Percentiles rank a stretch among this genome's conserved stretches.
Conservation (phyloP, 2,113 vertebrate genomes). For the Muntiacus reevesi region DNA sequence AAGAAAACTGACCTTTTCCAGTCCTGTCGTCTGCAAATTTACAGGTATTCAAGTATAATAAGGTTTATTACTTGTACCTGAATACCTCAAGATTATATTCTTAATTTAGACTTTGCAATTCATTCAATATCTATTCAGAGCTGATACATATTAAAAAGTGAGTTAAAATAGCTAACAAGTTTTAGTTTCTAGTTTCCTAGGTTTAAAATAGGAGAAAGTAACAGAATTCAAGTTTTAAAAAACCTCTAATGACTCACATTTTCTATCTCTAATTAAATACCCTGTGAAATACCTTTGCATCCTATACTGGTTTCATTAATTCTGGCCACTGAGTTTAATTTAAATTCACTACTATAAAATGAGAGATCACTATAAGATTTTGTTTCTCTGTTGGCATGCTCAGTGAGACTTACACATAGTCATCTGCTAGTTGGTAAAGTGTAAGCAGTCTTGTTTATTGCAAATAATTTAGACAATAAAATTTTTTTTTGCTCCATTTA, state of each 20-base stretch:
- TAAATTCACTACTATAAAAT: conserved; percentile 69
- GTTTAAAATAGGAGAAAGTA: conserved; percentile 46
- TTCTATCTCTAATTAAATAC: conserved; percentile 78
- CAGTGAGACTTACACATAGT: conserved; percentile 45
- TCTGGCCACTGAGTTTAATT: conserved; percentile 70
- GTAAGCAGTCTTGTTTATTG: not conserved
- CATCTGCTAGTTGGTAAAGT: conserved; percentile 3
- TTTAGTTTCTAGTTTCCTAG: conserved; percentile 40
- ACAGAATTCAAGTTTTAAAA: conserved; percentile 53
- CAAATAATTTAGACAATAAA: conserved; percentile 57
- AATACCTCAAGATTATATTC: not conserved
- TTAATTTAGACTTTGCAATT: conserved; percentile 5
- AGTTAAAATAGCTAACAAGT: conserved; percentile 3
- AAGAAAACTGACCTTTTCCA: no score
- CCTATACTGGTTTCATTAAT: conserved; percentile 78
- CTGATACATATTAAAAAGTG: not conserved
- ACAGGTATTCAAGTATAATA: not conserved
- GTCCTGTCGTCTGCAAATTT: no score
- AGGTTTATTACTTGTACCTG: not conserved
- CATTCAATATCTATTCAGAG: not conserved
- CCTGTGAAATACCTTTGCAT: conserved; percentile 63
- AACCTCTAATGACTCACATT: conserved; percentile 62
- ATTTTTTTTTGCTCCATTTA: conserved; percentile 53
- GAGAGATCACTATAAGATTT: conserved; percentile 42
- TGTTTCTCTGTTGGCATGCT: conserved; percentile 57